These are phyloP conservation scores for Gallinago nigripennis DNA, from an alignment of 2,797 vertebrate genomes.

Conservation along the genomic window DNA sequence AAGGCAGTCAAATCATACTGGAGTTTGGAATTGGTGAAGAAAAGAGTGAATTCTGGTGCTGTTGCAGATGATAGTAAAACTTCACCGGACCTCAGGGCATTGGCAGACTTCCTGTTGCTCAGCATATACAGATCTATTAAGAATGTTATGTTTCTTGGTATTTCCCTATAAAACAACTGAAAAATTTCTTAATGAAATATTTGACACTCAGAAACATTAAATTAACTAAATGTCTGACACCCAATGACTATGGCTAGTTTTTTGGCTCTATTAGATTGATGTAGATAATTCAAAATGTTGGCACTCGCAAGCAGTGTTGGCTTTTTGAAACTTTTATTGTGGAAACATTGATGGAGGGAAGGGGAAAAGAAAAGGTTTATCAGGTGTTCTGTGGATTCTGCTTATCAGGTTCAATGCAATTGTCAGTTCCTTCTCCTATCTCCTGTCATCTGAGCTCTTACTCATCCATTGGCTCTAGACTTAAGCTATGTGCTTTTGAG, in stretches of 20 bases:
- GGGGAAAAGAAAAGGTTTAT: background rate
- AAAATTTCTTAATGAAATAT: background rate
- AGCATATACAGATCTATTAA: fast-evolving
- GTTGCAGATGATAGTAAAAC: background rate
- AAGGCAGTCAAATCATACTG: background rate
- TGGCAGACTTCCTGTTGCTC: background rate
- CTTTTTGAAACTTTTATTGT: background rate
- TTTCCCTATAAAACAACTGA: background rate
- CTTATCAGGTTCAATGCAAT: background rate
- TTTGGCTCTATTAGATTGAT: background rate
- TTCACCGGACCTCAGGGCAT: background rate
- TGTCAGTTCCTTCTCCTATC: background rate
- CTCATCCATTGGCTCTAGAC: background rate
- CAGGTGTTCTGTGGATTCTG: background rate
- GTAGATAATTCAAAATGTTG: background rate
- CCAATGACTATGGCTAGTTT: background rate
- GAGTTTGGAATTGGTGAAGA: background rate
- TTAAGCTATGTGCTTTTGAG: background rate
- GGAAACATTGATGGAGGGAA: background rate
- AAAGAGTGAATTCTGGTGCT: background rate
- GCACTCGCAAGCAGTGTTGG: background rate
- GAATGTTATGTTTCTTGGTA: background rate
- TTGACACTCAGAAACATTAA: background rate
- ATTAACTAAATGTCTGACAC: background rate
- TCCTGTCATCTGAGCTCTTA: background rate